A percentile compares a stretch with the other conserved stretches of the same genome.
Conservation (phyloP, 2,113 vertebrate genomes). For the Gnathonemus echidnorhynchus region DNA sequence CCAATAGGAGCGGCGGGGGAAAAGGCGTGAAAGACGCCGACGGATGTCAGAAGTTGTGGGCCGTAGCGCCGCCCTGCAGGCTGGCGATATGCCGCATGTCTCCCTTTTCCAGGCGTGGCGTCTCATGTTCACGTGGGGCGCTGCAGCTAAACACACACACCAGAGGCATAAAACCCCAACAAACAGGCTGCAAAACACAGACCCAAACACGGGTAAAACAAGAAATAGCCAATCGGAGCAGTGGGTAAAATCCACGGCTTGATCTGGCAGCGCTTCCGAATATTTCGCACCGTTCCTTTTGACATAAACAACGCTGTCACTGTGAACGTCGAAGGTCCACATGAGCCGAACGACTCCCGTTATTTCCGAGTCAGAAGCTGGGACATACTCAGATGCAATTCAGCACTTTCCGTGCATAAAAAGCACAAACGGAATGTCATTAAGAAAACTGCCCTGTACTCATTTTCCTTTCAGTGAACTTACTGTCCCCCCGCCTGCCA, state of each 20-base stretch:
- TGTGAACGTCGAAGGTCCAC: neutral
- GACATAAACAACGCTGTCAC: neutral
- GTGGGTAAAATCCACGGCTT: neutral
- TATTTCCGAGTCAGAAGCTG: neutral
- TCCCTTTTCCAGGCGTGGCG: neutral
- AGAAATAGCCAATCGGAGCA: neutral
- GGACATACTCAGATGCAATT: neutral
- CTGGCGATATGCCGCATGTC: neutral
- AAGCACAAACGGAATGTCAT: neutral
- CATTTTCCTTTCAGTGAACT: conserved; percentile 4
- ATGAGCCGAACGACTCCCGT: neutral
- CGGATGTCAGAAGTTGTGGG: neutral
- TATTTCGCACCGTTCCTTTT: neutral
- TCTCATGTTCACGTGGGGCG: neutral
- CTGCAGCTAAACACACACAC: neutral
- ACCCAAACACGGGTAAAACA: neutral
- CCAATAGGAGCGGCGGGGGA: neutral
- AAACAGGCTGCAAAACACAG: neutral
- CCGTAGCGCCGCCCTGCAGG: neutral
- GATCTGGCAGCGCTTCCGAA: neutral
- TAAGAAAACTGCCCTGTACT: neutral
- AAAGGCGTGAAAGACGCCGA: neutral
- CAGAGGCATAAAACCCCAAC: neutral
- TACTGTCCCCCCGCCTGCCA: neutral
- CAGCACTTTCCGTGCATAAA: neutral